A percentile compares a stretch with the other conserved stretches of the same genome.
Evolutionary conservation across 2,113 vertebrate species (phyloP).

Genomic region (Burhinus oedicnemus): DNA sequence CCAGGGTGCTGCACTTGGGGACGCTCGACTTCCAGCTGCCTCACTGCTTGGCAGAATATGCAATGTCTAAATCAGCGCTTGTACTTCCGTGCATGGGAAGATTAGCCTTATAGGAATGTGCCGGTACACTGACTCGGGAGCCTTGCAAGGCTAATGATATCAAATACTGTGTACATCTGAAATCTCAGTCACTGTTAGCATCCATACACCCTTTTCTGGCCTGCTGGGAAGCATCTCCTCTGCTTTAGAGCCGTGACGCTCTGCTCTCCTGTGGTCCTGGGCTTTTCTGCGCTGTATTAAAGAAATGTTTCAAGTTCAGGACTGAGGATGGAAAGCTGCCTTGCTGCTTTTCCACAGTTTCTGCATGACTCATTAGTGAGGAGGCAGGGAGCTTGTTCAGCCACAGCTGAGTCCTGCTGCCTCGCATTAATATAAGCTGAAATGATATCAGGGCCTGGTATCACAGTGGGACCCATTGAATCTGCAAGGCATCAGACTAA

Average conservation of each 20-base stretch:
- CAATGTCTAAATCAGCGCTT: neutral
- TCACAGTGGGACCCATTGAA: neutral
- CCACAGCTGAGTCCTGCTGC: neutral
- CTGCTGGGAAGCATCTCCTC: neutral
- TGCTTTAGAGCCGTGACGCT: neutral
- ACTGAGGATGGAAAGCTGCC: neutral
- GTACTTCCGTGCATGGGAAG: neutral
- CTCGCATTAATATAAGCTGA: neutral
- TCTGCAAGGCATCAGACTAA: neutral
- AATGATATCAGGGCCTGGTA: neutral
- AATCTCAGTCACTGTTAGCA: neutral
- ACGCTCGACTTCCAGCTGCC: neutral
- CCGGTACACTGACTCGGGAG: neutral
- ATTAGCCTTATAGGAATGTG: neutral
- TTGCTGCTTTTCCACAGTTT: neutral
- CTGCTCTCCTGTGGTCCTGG: neutral
- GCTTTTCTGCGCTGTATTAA: neutral
- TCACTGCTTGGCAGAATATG: neutral
- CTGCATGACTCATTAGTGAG: neutral
- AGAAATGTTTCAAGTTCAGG: neutral
- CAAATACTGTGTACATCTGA: neutral
- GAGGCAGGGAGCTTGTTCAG: neutral
- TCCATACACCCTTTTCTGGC: neutral
- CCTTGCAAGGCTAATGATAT: neutral
- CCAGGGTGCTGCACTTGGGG: neutral